Percentiles rank a stretch among this genome's conserved stretches.
Conservation (phyloP, 2,797 vertebrate species). For the Coluber constrictor region DNA sequence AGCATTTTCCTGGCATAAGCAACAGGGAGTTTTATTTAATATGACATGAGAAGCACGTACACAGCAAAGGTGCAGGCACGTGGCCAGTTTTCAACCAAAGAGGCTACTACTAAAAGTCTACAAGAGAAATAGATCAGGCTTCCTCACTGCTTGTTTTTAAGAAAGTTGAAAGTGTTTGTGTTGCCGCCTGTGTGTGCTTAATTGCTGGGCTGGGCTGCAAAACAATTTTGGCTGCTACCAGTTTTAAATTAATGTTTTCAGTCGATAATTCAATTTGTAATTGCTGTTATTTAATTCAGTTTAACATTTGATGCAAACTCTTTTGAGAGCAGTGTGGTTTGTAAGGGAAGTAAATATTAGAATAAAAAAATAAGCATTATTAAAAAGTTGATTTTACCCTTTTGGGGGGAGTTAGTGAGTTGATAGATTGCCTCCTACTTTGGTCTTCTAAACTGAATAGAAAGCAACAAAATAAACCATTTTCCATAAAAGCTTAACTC, state of each 20-base stretch:
- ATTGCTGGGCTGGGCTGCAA: not conserved
- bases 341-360: not conserved
- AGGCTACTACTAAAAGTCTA: not conserved
- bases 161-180: not conserved
- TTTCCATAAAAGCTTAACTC: not conserved
- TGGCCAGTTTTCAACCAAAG: not conserved
- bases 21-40: not conserved
- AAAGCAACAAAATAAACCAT: not conserved
- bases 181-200: not conserved
- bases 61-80: not conserved
- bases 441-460: not conserved
- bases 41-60: not conserved
- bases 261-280: not conserved
- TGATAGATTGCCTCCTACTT: not conserved
- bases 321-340: not conserved
- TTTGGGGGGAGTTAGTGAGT: not conserved
- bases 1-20: not conserved
- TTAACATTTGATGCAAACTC: not conserved
- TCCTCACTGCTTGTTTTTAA: not conserved
- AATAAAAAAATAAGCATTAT: not conserved
- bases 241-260: not conserved
- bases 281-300: not conserved
- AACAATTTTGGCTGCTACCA: not conserved
- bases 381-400: not conserved
- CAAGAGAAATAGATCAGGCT: not conserved